Evolutionary conservation across 2,797 vertebrate genomes (phyloP), one percentile per base, ranked within the genome.

Genomic region (Anniella stebbinsi): DNA sequence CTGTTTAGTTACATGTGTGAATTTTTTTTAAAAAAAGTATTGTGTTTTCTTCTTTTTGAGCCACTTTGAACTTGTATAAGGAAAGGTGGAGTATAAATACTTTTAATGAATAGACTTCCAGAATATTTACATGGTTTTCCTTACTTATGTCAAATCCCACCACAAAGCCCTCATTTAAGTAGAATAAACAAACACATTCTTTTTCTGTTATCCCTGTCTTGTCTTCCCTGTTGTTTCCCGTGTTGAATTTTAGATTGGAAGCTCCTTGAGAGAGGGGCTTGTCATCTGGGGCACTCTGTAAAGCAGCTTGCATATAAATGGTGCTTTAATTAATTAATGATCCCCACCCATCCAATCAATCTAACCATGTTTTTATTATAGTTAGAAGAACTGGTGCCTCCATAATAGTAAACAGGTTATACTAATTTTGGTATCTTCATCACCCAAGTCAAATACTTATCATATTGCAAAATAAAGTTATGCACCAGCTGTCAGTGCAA

Each of bases 401-500:
- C 36, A 17, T 54, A 88, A 17, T 54, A 88, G 87, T 90, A 33
- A 86, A 87, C 2, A 78, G 90, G 87, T 13, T 0, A 0, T 57
- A 72, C 36, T 93, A 69, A 0, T 0, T 30, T 88, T 88, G 77
- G 36, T 80, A 91, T 87, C 72, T 91, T 93, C 75, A 3, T 1
- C 66, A 48, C 54, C 69, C 83, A 92, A 90, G 69, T 45, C 45
- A 73, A 66, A 0, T 13, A 69, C 9, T 28, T 81, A 69, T 9
- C 69, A 91, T 13, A 5, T 73, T 78, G 80, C 87, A 86, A 76
- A 66, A 94, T 93, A 89, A 3, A 5, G 41, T 69, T 76, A 92
- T 76, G 84, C 3, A 60, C 69, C 38, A 8, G 17, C 92, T 94
- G 92, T 92, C 80, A 84, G 33, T 30, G 84, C 54, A 51, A 93